Evolutionary conservation across 1,140 invertebrate species (phyloP), one percentile per base, ranked within the genome.

Genomic region (Tetramorium parvispinum): DNA sequence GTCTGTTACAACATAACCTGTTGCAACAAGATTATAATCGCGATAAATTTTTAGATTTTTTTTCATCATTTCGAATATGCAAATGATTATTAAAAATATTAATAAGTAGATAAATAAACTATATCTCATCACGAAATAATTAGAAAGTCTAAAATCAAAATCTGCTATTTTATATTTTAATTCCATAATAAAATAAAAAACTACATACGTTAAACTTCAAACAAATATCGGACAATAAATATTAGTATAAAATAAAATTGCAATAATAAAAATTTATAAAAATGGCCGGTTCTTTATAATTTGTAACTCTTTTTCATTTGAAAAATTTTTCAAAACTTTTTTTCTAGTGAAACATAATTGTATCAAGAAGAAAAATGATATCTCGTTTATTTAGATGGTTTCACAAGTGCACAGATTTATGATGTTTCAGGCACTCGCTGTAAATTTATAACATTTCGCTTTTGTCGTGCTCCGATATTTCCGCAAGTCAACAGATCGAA

Each of bases 21-120:
- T 83, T 83, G 79, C 79, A 27, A 83, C n/a, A 46, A 21, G 40
- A 73, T 81, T 46, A 55, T 75, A 73, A 83, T 83, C 40, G 53
- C 24, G 27, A 83, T 75, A 3, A 75, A 61, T 75, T 70, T 70
- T 16, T 70, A 13, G 32, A 53, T 51, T 73, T 51, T 73, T 13
- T 83, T 61, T 46, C n/a, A 37, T 59, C 40, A 37, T 43, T 32
- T 1, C 21, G 2, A 46, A 59, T 27, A 59, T 24, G 24, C 7
- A 40, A 82, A 43, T 24, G 46, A 75, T 83, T 73, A 61, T 32
- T 21, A 27, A 37, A 57, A 21, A 59, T 71, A 43, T 77, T 43
- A 61, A 68, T 55, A 79, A 40, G 7, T 16, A 32, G 2, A 68
- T 55, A n/a, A 37, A 81, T 55, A 43, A 59, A 82, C 21, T 6